Evolutionary conservation across 2,113 vertebrate species (phyloP).

Genomic region (Ptyas mucosa): DNA sequence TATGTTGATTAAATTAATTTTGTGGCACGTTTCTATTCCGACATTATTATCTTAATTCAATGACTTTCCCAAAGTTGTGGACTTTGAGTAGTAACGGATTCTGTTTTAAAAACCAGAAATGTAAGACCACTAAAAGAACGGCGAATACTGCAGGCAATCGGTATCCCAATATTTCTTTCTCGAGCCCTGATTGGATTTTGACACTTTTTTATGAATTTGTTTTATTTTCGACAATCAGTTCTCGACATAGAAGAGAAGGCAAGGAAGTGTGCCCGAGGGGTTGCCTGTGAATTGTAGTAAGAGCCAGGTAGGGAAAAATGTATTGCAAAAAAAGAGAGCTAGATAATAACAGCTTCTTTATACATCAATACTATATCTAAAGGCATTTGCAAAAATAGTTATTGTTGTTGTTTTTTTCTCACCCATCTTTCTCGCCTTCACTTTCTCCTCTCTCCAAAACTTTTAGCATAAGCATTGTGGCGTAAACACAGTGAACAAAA

Average conservation of each 20-base stretch:
- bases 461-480: neutral
- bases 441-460: neutral
- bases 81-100: constrained; percentile 26
- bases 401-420: neutral
- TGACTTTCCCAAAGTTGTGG: constrained; percentile 30
- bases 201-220: neutral
- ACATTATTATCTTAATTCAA: constrained; percentile 23
- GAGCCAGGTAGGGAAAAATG: neutral
- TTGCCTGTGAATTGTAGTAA: neutral
- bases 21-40: constrained; percentile 18
- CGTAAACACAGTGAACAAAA: neutral
- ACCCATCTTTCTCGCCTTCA: neutral
- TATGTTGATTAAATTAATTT: constrained; percentile 23
- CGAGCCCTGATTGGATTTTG: constrained; percentile 7
- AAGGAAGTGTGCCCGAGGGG: neutral
- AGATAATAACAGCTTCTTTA: neutral
- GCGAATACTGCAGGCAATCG: constrained; percentile 26
- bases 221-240: constrained; percentile 30
- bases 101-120: neutral
- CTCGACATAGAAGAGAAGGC: fast-evolving
- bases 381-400: fast-evolving
- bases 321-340: neutral
- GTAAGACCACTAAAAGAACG: neutral
- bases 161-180: constrained; percentile 6
- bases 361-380: constrained; percentile 20